These are phyloP conservation scores for Cyphomyrus discorhynchus DNA, from an alignment of 2,113 vertebrate genomes.

Conservation along the genomic window DNA sequence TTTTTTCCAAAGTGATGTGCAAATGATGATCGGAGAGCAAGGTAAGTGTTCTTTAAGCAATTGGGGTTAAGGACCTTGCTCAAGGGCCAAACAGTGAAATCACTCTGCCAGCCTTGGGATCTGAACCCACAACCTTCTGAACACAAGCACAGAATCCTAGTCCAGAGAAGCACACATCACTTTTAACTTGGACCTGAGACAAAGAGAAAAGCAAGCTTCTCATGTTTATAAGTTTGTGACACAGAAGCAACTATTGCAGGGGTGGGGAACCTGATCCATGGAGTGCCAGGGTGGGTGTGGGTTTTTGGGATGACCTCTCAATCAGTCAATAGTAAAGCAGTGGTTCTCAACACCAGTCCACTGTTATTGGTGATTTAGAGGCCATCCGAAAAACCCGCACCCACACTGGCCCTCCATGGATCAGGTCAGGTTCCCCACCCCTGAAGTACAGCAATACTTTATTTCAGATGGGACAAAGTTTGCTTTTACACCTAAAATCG, in stretches of 20 bases:
- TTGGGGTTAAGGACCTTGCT: background rate
- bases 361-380: background rate
- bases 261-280: background rate
- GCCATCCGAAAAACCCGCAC: background rate
- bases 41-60: background rate
- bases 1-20: background rate
- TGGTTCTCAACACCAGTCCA: background rate
- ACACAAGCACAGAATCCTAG: background rate
- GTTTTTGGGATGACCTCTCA: background rate
- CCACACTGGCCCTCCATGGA: background rate
- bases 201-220: background rate
- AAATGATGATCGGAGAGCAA: background rate
- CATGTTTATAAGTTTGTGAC: background rate
- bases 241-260: background rate
- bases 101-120: background rate
- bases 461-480: background rate
- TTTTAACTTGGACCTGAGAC: background rate
- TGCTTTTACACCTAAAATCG: background rate
- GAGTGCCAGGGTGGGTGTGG: background rate
- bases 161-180: background rate
- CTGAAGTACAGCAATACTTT: background rate
- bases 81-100: background rate
- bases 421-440: background rate
- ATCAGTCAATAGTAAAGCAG: background rate
- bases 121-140: background rate